A percentile compares a stretch with the other conserved stretches of the same genome.
phyloP scores from a whole-genome alignment of 1,140 invertebrate genomes.

The Temnothorax nylanderi region DNA sequence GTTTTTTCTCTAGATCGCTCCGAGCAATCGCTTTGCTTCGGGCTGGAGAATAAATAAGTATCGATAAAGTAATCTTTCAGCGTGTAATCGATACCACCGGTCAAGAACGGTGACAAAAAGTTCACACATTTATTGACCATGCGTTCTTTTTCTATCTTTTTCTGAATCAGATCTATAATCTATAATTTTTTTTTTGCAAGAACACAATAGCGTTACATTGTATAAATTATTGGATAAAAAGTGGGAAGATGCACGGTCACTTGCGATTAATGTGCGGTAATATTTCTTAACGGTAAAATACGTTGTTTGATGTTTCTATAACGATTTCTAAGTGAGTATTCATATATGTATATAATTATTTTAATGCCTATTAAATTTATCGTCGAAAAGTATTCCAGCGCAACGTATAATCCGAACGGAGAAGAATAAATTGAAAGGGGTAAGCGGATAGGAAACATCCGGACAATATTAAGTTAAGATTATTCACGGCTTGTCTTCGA shows the following conservation, averaged over 20 bases:
- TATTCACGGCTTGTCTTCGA: slow-evolving; percentile 46
- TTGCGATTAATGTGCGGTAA: not conserved
- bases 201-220: not conserved
- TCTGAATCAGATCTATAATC: not conserved
- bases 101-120: not conserved
- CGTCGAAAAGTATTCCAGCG: not conserved
- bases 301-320: not conserved
- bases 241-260: not conserved
- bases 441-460: not conserved
- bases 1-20: not conserved
- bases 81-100: not conserved
- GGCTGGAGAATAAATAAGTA: not conserved
- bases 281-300: not conserved
- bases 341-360: not conserved
- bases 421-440: not conserved
- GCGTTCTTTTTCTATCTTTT: not conserved
- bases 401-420: not conserved
- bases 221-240: slow-evolving; percentile 9
- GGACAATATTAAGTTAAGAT: slow-evolving; percentile 22
- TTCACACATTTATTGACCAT: not conserved
- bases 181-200: slow-evolving; percentile 1
- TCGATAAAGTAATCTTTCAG: not conserved
- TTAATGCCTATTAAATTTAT: not conserved
- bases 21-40: not conserved
- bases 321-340: not conserved